These are phyloP conservation scores for Philaethria dido DNA, from an alignment of 2,888 invertebrate genomes.

Conservation along the genomic window DNA sequence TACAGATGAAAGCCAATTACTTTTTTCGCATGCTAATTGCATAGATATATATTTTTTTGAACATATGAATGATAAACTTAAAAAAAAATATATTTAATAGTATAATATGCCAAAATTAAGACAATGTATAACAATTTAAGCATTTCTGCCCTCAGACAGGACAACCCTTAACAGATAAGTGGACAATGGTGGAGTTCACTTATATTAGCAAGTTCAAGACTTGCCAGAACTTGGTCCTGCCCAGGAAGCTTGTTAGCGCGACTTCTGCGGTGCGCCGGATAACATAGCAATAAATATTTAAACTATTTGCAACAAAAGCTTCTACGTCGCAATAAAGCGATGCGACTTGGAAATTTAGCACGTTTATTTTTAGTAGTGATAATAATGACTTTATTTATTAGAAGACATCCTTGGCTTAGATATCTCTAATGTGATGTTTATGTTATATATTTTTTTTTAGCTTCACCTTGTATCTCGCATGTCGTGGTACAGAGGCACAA, in stretches of 20 bases:
- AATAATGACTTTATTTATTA: neutral
- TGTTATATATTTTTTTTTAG: too few relatives aligned
- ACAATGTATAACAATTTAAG: neutral
- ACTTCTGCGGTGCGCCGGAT: slow-evolving; percentile 69
- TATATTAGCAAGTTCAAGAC: slow-evolving; percentile 59
- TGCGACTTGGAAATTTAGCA: slow-evolving; percentile 22
- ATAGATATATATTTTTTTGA: too few relatives aligned
- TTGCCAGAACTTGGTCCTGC: slow-evolving; percentile 57
- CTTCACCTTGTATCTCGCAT: too few relatives aligned
- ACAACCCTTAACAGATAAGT: slow-evolving; percentile 24
- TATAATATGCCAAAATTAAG: neutral
- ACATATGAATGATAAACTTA: too few relatives aligned
- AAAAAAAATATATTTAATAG: neutral
- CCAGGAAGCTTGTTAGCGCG: slow-evolving; percentile 70
- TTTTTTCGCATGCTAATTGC: too few relatives aligned
- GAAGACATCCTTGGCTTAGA: too few relatives aligned
- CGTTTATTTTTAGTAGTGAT: slow-evolving; percentile 1
- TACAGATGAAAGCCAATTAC: too few relatives aligned
- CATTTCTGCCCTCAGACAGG: neutral
- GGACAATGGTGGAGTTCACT: slow-evolving; percentile 47
- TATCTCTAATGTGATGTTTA: too few relatives aligned
- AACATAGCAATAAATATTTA: slow-evolving; percentile 67
- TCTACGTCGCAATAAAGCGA: slow-evolving; percentile 37
- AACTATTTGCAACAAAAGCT: slow-evolving; percentile 54
- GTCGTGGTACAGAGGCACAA: too few relatives aligned